Conservation (phyloP, 35 echinoderm and acorn worm species). For the Ophiothrix spiculata region DNA sequence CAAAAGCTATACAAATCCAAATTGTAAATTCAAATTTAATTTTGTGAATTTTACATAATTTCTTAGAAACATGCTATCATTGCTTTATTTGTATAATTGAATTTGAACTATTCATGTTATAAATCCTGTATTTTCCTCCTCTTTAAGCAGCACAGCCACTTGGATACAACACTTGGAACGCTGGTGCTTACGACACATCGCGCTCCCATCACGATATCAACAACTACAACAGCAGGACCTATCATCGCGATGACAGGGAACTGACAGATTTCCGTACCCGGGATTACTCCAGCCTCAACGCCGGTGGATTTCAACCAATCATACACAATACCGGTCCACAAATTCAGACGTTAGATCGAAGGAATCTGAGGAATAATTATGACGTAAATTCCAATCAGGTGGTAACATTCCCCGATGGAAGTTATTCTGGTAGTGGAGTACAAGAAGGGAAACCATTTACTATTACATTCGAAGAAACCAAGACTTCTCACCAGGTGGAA, state of each 20-base stretch:
- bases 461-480: constrained; percentile 91
- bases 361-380: background rate
- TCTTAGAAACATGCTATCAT: no score
- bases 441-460: constrained; percentile 48
- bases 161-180: constrained; percentile 9
- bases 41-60: no score
- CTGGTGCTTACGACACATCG: background rate
- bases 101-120: background rate
- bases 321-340: background rate
- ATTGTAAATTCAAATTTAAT: no score
- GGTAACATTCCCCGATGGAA: constrained; percentile 56
- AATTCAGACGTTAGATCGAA: constrained; percentile 25
- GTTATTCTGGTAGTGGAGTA: background rate
- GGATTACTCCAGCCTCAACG: constrained; percentile 36
- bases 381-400: constrained; percentile 45
- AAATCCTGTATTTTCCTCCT: background rate
- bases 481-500: constrained; percentile 76
- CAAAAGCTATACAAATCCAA: no score
- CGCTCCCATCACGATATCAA: constrained; percentile 20
- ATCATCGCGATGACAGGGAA: constrained; percentile 42
- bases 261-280: constrained; percentile 31
- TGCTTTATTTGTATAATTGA: background rate
- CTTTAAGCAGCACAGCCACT: background rate
- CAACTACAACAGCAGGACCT: constrained; percentile 52
- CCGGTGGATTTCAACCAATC: constrained; percentile 10